phyloP scores from a whole-genome alignment of 2,888 invertebrate species.

The Ennomos erosarius region DNA sequence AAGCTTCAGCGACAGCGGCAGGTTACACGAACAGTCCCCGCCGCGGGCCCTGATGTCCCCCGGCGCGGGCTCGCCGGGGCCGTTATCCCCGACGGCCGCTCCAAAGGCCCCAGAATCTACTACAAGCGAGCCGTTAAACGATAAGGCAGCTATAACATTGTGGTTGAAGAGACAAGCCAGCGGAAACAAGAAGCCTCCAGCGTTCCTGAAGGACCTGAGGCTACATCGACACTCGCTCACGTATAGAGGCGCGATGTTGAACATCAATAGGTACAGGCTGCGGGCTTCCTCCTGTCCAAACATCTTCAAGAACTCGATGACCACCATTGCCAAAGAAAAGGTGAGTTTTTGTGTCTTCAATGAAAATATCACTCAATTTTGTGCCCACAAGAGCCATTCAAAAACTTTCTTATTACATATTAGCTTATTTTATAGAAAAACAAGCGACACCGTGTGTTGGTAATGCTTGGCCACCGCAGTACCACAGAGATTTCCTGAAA shows the following conservation, averaged over 20 bases:
- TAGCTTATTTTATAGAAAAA: too few relatives aligned
- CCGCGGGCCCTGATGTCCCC: conserved; percentile 66
- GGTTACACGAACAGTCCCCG: conserved; percentile 73
- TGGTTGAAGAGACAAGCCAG: conserved; percentile 84
- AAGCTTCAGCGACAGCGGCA: conserved; percentile 88
- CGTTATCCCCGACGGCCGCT: conserved; percentile 59
- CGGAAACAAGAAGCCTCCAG: conserved; percentile 83
- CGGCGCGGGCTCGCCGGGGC: conserved; percentile 55
- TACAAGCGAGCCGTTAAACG: conserved; percentile 55
- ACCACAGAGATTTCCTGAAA: too few relatives aligned
- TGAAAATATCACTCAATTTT: background rate
- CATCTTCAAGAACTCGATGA: conserved; percentile 94
- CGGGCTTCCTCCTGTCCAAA: conserved; percentile 96
- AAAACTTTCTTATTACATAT: too few relatives aligned
- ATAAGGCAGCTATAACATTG: conserved; percentile 81
- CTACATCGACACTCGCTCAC: conserved; percentile 92
- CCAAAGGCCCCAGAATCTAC: conserved; percentile 50
- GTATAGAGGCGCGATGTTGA: conserved; percentile 94
- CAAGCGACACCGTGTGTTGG: too few relatives aligned
- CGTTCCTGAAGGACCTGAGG: conserved; percentile 90
- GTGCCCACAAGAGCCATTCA: background rate
- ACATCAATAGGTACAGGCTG: conserved; percentile 91
- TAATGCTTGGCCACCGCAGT: too few relatives aligned
- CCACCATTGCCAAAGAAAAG: conserved; percentile 93
- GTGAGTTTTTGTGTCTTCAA: conserved; percentile 51